A percentile compares a stretch with the other conserved stretches of the same genome.
phyloP scores from a whole-genome alignment of 2,888 invertebrate genomes.

The Epinotia bilunana region DNA sequence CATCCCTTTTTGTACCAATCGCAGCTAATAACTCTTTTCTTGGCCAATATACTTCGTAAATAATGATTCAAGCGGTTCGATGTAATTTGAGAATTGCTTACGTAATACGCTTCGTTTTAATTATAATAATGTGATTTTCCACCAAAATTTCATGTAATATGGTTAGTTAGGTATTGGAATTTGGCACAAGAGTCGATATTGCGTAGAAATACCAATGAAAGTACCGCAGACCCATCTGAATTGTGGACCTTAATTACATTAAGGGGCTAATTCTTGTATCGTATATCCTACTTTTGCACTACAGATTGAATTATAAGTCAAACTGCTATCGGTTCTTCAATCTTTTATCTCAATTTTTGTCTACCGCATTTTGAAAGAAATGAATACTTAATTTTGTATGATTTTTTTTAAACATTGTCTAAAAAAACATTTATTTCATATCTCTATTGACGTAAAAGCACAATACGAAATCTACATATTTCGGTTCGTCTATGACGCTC shows the following conservation, averaged over 20 bases:
- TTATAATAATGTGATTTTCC: constrained; percentile 2
- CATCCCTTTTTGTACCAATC: constrained; percentile 35
- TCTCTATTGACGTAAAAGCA: too few species aligned
- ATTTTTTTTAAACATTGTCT: too few species aligned
- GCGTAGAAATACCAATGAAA: not conserved
- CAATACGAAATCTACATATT: too few species aligned
- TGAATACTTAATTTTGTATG: too few species aligned
- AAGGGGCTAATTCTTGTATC: too few species aligned
- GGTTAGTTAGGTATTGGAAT: constrained; percentile 17
- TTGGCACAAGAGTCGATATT: not conserved
- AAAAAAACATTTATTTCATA: too few species aligned
- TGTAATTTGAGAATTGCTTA: constrained; percentile 57
- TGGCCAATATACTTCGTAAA: constrained; percentile 48
- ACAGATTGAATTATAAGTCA: too few species aligned
- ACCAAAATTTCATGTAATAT: constrained; percentile 1
- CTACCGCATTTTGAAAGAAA: too few species aligned
- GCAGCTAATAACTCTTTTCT: constrained; percentile 49
- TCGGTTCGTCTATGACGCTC: too few species aligned
- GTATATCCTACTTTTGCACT: too few species aligned
- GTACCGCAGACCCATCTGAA: not conserved
- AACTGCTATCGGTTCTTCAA: too few species aligned
- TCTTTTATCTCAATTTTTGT: too few species aligned
- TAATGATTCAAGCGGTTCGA: constrained; percentile 54
- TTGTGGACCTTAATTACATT: not conserved
- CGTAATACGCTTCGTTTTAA: constrained; percentile 42